These are phyloP conservation scores for Ceratina australensis DNA, from an alignment of 1,140 invertebrate genomes.

Conservation along the genomic window DNA sequence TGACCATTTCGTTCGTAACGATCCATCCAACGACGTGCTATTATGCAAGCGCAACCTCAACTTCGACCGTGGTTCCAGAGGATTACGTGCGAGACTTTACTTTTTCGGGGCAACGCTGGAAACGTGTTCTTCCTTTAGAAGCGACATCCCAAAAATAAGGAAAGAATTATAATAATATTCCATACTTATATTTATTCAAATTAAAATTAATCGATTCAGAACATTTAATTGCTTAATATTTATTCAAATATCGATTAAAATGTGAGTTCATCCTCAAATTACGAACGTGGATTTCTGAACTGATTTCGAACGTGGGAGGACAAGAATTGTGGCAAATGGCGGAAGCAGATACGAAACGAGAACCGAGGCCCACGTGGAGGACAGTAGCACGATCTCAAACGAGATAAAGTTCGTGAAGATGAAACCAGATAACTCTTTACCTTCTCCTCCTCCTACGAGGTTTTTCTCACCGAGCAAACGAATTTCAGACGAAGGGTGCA, in stretches of 20 bases:
- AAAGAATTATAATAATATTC: no score
- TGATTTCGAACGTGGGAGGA: constrained; percentile 21
- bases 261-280: no score
- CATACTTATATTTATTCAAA: no score
- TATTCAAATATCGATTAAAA: no score
- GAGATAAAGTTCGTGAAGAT: constrained; percentile 54
- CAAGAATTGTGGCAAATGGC: constrained; percentile 21
- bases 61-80: constrained; percentile 37
- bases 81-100: constrained; percentile 35
- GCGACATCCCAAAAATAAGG: constrained; percentile 13
- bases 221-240: no score
- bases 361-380: constrained; percentile 20
- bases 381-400: constrained; percentile 48
- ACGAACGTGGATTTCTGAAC: not conserved
- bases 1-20: constrained; percentile 53
- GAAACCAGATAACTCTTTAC: constrained; percentile 51
- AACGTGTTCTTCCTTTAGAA: constrained; percentile 17
- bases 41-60: constrained; percentile 55
- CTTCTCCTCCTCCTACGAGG: constrained; percentile 36
- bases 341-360: constrained; percentile 2
- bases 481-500: constrained; percentile 45
- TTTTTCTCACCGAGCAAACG: constrained; percentile 35
- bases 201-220: no score
- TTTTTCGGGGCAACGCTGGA: constrained; percentile 1
- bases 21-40: constrained; percentile 46